phyloP scores from a whole-genome alignment of 2,888 invertebrate genomes.

The Brassicogethes aeneus region DNA sequence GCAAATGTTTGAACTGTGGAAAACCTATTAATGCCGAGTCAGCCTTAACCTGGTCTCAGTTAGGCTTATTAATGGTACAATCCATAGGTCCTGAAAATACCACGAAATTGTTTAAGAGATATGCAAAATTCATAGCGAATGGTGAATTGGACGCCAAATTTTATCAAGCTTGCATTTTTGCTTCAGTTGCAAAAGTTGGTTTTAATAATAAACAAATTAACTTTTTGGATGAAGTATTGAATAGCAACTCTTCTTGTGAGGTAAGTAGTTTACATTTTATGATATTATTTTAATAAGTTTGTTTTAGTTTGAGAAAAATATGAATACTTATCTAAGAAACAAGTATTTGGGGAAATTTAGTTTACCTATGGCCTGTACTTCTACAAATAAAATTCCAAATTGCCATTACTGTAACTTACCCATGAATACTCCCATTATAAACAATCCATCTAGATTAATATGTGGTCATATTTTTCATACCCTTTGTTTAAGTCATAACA shows the following conservation, averaged over 20 bases:
- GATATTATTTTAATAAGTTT: conserved; percentile 8
- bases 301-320: conserved; percentile 29
- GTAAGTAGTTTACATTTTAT: conserved; percentile 3
- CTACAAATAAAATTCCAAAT: conserved; percentile 11
- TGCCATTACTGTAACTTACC: conserved; percentile 32
- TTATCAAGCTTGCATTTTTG: conserved; percentile 49
- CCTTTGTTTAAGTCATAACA: conserved; percentile 28
- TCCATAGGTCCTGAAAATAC: conserved; percentile 51
- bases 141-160: conserved; percentile 54
- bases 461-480: conserved; percentile 33
- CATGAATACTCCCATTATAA: conserved; percentile 26
- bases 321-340: conserved; percentile 27
- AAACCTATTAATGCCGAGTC: conserved; percentile 42
- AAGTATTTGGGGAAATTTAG: conserved; percentile 21
- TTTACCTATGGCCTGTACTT: conserved; percentile 7
- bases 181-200: conserved; percentile 26
- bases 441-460: conserved; percentile 21
- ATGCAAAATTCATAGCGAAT: conserved; percentile 47
- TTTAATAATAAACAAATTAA: no score
- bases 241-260: conserved; percentile 6
- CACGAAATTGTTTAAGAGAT: conserved; percentile 47
- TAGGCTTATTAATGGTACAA: conserved; percentile 51
- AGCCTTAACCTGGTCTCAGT: conserved; percentile 51
- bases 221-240: conserved; percentile 12
- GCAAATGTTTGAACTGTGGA: conserved; percentile 55